Evolutionary conservation across 1,140 invertebrate genomes (phyloP), one percentile per base, ranked within the genome.

Genomic region (Periplaneta americana): DNA sequence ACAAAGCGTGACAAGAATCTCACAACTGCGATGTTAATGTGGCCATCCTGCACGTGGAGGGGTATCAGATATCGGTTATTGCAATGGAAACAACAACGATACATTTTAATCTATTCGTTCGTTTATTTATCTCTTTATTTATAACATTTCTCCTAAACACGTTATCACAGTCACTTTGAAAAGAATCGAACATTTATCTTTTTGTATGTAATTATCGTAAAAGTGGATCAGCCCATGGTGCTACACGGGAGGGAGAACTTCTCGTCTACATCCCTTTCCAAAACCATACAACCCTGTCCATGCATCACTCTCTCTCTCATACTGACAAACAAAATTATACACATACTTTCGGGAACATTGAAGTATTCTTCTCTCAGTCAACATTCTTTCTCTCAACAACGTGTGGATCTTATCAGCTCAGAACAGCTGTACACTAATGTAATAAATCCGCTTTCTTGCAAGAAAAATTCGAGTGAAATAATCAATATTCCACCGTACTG

Each of bases 101-200:
- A 6, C 37, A 74, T 74, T 80, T 74, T 31, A 48, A 36, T 80
- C 79, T 57, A 80, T 80, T 74, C 57, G 17, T 80, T 80, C 34
- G 28, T 80, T 80, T 80, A 80, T 75, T 80, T 34, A 80, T 80
- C 34, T 80, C 37, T 80, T 35, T 35, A 48, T 78, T 78, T 78
- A 80, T 80, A 80, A 80, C 79, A 80, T 74, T 74, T 80, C 79
- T 80, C 48, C 79, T 80, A 80, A 74, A 74, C 79, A 80, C 79
- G 79, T 80, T 80, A 80, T 80, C 79, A 80, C 79, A 80, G 79
- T 80, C 79, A 80, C 66, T 80, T 80, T 80, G 79, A 80, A 80
- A 80, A 79, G 66, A 80, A 80, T 80, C 79, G 28, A 18, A 80
- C 79, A 80, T 80, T 78, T 78, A 78, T 78, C 77, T 37, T 78